Evolutionary conservation across 2,113 vertebrate species (phyloP).

Genomic region (Lampris incognitus): DNA sequence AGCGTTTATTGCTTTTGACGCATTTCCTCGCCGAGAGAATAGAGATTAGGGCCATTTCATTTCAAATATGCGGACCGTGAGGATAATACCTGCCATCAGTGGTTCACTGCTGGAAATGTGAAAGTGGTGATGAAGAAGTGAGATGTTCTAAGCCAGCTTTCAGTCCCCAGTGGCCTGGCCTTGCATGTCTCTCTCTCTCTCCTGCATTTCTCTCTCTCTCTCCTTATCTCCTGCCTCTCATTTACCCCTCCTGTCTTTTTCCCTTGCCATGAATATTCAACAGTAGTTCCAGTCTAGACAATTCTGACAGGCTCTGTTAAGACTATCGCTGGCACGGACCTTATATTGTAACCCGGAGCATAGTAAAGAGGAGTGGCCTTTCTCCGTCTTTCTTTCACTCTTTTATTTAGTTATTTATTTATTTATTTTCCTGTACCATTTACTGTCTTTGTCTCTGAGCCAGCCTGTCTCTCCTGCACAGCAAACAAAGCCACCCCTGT

Average conservation of each 20-base stretch:
- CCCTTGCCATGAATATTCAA: slow-evolving; percentile 51
- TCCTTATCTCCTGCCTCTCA: background rate
- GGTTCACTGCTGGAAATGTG: background rate
- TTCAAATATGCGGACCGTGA: background rate
- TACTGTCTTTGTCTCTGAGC: background rate
- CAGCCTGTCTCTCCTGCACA: background rate
- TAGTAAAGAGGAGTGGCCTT: slow-evolving; percentile 27
- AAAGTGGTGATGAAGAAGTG: background rate
- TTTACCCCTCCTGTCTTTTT: background rate
- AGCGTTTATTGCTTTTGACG: too few relatives aligned
- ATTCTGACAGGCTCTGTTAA: slow-evolving; percentile 54
- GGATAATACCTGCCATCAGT: background rate
- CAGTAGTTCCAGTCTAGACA: slow-evolving; percentile 50
- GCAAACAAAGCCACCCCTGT: slow-evolving; percentile 40
- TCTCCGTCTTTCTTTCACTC: slow-evolving; percentile 7
- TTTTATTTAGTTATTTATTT: background rate
- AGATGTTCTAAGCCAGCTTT: background rate
- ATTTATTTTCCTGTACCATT: slow-evolving; percentile 8
- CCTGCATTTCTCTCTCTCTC: background rate
- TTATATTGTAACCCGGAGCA: slow-evolving; percentile 44
- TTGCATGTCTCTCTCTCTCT: slow-evolving; percentile 9
- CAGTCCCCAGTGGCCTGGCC: background rate
- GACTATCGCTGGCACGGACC: slow-evolving; percentile 18
- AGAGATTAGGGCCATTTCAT: background rate
- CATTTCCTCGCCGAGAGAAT: background rate